Conservation (phyloP, 1,140 invertebrate genomes). For the Hylaeus anthracinus region DNA sequence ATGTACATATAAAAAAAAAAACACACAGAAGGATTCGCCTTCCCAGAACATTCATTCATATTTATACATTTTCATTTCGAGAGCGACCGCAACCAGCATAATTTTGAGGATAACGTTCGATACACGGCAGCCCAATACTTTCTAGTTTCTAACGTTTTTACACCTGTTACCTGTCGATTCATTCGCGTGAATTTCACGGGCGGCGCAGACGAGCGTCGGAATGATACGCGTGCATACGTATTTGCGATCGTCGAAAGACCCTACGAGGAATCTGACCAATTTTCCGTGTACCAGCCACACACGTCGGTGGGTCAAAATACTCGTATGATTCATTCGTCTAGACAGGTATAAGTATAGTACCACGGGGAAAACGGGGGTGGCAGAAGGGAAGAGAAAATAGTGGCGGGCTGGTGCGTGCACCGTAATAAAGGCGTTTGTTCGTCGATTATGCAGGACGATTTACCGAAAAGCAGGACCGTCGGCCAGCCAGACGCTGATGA, state of each 20-base stretch:
- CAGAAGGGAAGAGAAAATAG: slow-evolving; percentile 5
- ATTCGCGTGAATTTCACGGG: not conserved
- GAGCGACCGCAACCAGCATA: not conserved
- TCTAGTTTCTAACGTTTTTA: not conserved
- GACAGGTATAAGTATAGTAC: slow-evolving; percentile 66
- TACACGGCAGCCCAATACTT: not conserved
- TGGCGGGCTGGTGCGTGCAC: slow-evolving; percentile 43
- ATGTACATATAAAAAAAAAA: too few species aligned
- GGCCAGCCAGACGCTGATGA: slow-evolving; percentile 39
- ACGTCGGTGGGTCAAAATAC: slow-evolving; percentile 60
- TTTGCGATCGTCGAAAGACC: slow-evolving; percentile 27
- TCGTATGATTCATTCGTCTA: slow-evolving; percentile 67
- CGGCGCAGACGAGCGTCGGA: not conserved
- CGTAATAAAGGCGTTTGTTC: slow-evolving; percentile 63
- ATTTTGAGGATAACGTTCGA: not conserved
- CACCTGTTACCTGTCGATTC: slow-evolving; percentile 2
- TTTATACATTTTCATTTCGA: too few species aligned
- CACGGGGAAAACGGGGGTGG: slow-evolving; percentile 1
- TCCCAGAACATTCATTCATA: too few species aligned
- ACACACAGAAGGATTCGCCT: too few species aligned
- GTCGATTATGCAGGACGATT: slow-evolving; percentile 63
- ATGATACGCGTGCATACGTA: not conserved
- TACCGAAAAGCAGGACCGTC: slow-evolving; percentile 37
- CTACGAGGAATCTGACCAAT: slow-evolving; percentile 63
- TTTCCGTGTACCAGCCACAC: slow-evolving; percentile 65